These are phyloP conservation scores for Sturnus vulgaris DNA, from an alignment of 2,113 vertebrate genomes.

Conservation along the genomic window DNA sequence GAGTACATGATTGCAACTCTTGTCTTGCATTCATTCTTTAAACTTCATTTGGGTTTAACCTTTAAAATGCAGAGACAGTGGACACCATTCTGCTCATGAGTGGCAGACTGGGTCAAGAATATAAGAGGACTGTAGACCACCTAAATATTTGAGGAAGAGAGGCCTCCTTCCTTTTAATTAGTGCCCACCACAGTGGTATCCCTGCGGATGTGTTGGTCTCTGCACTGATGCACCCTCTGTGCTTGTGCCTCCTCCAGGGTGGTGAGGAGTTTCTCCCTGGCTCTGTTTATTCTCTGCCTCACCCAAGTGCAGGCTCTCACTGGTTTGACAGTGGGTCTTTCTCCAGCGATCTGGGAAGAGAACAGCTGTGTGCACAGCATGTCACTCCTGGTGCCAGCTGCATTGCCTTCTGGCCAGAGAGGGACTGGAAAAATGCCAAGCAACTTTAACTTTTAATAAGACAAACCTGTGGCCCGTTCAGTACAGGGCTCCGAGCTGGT, in stretches of 20 bases:
- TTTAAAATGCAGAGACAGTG: neutral
- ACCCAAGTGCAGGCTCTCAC: neutral
- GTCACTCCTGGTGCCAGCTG: neutral
- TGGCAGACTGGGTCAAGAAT: neutral
- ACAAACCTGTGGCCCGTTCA: neutral
- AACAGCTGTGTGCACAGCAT: neutral
- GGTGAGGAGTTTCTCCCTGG: neutral
- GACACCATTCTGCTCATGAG: neutral
- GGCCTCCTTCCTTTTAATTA: neutral
- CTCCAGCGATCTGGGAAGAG: neutral
- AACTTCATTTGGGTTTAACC: neutral
- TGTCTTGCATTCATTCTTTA: neutral
- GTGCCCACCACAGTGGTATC: neutral
- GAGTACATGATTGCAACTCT: neutral
- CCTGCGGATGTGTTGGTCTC: neutral
- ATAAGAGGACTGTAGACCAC: neutral
- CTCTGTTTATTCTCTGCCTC: neutral
- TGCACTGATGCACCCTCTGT: neutral
- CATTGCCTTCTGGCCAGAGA: neutral
- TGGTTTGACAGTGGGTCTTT: neutral
- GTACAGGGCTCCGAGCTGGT: neutral
- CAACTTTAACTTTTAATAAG: conserved; percentile 10
- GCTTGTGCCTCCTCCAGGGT: neutral
- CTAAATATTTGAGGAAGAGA: neutral
- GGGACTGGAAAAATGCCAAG: neutral